Evolutionary conservation across 2,888 invertebrate species (phyloP).

Genomic region (Macropis europaea): DNA sequence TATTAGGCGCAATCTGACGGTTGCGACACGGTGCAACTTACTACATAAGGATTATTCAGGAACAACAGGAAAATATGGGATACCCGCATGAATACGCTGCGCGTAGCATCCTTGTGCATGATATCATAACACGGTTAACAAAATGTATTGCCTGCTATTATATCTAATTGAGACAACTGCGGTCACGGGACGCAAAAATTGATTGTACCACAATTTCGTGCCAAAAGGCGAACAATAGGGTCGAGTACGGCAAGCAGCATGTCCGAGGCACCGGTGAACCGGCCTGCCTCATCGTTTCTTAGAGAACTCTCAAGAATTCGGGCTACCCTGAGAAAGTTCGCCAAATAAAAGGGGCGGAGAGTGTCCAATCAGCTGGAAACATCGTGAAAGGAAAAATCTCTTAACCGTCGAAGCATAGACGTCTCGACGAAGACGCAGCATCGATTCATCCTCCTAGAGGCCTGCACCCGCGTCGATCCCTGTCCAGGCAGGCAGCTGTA

Average conservation of each 20-base stretch:
- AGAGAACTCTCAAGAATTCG: too few relatives aligned
- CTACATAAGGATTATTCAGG: conserved; percentile 17
- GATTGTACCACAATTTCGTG: not conserved
- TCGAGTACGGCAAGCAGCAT: too few relatives aligned
- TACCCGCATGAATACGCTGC: conserved; percentile 7
- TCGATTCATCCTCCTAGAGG: not conserved
- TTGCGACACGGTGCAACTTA: conserved; percentile 1
- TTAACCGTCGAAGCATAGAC: not conserved
- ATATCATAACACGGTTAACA: conserved; percentile 5
- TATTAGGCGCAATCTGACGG: not conserved
- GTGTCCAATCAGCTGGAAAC: not conserved
- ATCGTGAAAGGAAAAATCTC: not conserved
- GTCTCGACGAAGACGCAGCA: not conserved
- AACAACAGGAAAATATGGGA: conserved; percentile 9
- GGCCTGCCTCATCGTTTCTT: too few relatives aligned
- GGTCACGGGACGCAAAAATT: not conserved
- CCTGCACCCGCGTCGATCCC: conserved; percentile 27
- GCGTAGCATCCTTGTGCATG: not conserved
- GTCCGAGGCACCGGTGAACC: too few relatives aligned
- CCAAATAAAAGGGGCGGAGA: not conserved
- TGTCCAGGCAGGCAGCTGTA: conserved; percentile 5
- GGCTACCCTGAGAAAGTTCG: too few relatives aligned
- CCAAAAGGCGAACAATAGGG: too few relatives aligned
- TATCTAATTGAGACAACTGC: not conserved
- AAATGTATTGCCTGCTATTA: not conserved